A percentile compares a stretch with the other conserved stretches of the same genome.
These are phyloP conservation scores for Lepidocyrtoides sp. DNA, from an alignment of 2,888 invertebrate species.

Conservation along the genomic window DNA sequence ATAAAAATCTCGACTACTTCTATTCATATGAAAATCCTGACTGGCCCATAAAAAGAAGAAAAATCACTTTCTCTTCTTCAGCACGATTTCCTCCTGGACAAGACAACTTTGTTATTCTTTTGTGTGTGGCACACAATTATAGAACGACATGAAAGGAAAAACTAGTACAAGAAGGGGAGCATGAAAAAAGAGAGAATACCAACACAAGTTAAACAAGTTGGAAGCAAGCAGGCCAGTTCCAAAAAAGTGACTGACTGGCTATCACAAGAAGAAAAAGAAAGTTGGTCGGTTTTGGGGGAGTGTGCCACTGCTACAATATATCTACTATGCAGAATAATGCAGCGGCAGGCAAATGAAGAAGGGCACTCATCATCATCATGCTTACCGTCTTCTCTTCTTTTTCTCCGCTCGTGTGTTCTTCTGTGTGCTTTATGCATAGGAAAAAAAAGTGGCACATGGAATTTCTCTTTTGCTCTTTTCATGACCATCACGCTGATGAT, in stretches of 20 bases:
- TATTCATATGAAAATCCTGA: conserved; percentile 12
- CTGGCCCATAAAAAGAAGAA: conserved; percentile 10
- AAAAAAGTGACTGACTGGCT: conserved; percentile 62
- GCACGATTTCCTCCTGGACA: background rate
- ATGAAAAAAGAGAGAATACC: background rate
- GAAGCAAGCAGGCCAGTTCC: conserved; percentile 57
- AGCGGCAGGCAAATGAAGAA: conserved; percentile 54
- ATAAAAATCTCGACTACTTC: background rate
- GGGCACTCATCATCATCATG: conserved; percentile 49
- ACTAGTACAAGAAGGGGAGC: background rate
- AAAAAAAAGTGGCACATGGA: conserved; percentile 62
- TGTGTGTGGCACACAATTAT: background rate
- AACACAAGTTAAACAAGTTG: conserved; percentile 53
- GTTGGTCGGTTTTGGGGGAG: conserved; percentile 11
- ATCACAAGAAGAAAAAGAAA: conserved; percentile 45
- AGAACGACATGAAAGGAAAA: conserved; percentile 29
- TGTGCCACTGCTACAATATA: background rate
- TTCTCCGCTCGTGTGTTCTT: background rate
- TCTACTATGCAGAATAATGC: conserved; percentile 37
- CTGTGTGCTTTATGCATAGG: conserved; percentile 8
- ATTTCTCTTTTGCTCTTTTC: conserved; percentile 69
- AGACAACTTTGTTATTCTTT: conserved; percentile 2
- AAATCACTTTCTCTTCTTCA: conserved; percentile 45
- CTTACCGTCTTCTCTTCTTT: background rate
- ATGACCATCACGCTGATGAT: conserved; percentile 40